A percentile compares a stretch with the other conserved stretches of the same genome.
Evolutionary conservation across 1,140 invertebrate genomes (phyloP).

Genomic region (Drosophila tropicalis): DNA sequence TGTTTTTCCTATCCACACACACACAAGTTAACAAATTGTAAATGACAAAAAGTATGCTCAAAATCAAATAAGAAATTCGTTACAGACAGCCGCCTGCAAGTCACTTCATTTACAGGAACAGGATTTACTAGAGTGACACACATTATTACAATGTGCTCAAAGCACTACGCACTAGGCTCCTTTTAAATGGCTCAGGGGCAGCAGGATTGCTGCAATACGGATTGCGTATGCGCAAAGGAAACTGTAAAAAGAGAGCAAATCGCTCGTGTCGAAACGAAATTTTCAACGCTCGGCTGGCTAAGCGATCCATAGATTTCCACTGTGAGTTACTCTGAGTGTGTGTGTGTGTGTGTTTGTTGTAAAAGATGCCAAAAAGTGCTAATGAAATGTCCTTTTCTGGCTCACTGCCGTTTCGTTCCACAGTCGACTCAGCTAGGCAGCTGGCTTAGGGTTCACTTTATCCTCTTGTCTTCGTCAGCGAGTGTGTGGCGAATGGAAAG

Average conservation of each 20-base stretch:
- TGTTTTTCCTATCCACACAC: slow-evolving; percentile 55
- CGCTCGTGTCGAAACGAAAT: slow-evolving; percentile 77
- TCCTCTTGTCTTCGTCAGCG: slow-evolving; percentile 34
- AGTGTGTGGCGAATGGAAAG: slow-evolving; percentile 49
- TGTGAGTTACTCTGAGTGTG: slow-evolving; percentile 23
- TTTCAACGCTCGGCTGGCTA: slow-evolving; percentile 68
- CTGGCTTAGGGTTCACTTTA: slow-evolving; percentile 30
- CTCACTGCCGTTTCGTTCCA: slow-evolving; percentile 26
- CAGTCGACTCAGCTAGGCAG: slow-evolving; percentile 25
- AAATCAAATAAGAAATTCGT: slow-evolving; percentile 81
- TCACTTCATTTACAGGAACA: slow-evolving; percentile 70
- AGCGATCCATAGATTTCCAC: slow-evolving; percentile 18
- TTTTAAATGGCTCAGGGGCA: background rate
- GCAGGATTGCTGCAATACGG: slow-evolving; percentile 22
- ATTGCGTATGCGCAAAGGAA: slow-evolving; percentile 51
- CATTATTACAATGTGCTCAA: slow-evolving; percentile 39
- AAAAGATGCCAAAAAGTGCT: slow-evolving; percentile 63
- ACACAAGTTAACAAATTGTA: slow-evolving; percentile 72
- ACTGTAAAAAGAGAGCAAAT: slow-evolving; percentile 75
- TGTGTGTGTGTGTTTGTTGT: too few relatives aligned
- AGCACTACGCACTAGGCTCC: background rate
- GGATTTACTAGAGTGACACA: slow-evolving; percentile 78
- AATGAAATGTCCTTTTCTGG: slow-evolving; percentile 75
- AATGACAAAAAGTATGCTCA: slow-evolving; percentile 67
- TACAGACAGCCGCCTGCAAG: slow-evolving; percentile 49